Percentiles rank a stretch among this genome's conserved stretches.
These are phyloP conservation scores for Acipenser transmontanus DNA, from an alignment of 2,797 vertebrate genomes.

Conservation along the genomic window DNA sequence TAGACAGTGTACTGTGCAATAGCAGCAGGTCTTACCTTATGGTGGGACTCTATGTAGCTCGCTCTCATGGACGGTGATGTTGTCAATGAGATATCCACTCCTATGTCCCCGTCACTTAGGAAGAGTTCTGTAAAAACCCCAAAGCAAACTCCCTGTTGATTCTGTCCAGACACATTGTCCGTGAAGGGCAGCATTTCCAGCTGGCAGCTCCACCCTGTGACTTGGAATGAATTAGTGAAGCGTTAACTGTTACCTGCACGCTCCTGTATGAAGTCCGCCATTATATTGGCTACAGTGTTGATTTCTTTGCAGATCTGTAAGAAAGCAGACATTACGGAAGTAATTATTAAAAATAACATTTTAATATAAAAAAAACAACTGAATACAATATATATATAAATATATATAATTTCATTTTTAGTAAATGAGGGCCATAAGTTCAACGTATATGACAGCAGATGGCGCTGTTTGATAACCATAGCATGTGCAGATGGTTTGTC, in stretches of 20 bases:
- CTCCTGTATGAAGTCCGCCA: constrained; percentile 71
- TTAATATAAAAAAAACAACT: too few species aligned
- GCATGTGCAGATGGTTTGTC: too few species aligned
- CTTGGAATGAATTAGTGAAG: background rate
- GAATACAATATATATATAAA: too few species aligned
- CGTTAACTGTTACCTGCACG: constrained; percentile 77
- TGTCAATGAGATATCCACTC: constrained; percentile 64
- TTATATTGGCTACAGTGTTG: constrained; percentile 62
- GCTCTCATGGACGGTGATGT: constrained; percentile 58
- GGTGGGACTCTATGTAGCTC: constrained; percentile 76
- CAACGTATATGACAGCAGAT: too few species aligned
- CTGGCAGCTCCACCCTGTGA: too few species aligned
- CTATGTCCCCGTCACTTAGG: constrained; percentile 62
- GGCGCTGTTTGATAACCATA: too few species aligned
- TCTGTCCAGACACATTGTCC: background rate
- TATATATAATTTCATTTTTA: too few species aligned
- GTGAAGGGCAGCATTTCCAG: background rate
- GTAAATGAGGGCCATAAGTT: too few species aligned
- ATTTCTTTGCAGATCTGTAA: constrained; percentile 82
- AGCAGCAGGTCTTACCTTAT: constrained; percentile 61
- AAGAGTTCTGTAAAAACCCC: constrained; percentile 55
- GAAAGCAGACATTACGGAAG: constrained; percentile 11
- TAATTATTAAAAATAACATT: too few species aligned
- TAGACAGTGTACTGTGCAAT: too few species aligned
- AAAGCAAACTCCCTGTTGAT: background rate